These are phyloP conservation scores for Scyliorhinus canicula DNA, from an alignment of 2,797 vertebrate genomes.

Conservation along the genomic window DNA sequence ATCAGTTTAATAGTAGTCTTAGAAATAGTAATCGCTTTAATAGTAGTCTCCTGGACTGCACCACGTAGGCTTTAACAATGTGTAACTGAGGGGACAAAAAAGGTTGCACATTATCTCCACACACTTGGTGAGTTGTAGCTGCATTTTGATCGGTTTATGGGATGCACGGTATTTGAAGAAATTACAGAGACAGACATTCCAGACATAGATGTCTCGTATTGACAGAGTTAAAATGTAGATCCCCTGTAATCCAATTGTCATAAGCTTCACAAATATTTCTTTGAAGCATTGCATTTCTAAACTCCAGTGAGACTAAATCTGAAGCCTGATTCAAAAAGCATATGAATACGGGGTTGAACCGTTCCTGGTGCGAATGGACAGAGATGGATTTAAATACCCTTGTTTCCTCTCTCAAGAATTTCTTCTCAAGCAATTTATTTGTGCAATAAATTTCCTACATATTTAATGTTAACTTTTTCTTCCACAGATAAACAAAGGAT, in stretches of 20 bases:
- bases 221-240: slow-evolving; percentile 17
- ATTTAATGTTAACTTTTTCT: slow-evolving; percentile 14
- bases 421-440: background rate
- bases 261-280: slow-evolving; percentile 38
- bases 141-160: background rate
- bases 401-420: background rate
- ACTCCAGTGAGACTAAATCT: slow-evolving; percentile 34
- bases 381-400: slow-evolving; percentile 1
- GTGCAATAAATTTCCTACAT: background rate
- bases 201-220: background rate
- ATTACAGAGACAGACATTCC: slow-evolving; percentile 11
- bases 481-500: background rate
- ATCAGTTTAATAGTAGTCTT: background rate
- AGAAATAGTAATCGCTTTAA: background rate
- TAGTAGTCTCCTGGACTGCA: background rate
- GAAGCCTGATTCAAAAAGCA: slow-evolving; percentile 6
- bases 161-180: background rate
- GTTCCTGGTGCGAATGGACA: background rate
- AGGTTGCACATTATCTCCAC: background rate
- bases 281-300: slow-evolving; percentile 34
- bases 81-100: background rate
- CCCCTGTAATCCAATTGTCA: slow-evolving; percentile 38
- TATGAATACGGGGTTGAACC: background rate
- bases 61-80: background rate
- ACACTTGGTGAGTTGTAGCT: background rate